phyloP scores from a whole-genome alignment of 2,888 invertebrate genomes.

The Melanargia galathea region DNA sequence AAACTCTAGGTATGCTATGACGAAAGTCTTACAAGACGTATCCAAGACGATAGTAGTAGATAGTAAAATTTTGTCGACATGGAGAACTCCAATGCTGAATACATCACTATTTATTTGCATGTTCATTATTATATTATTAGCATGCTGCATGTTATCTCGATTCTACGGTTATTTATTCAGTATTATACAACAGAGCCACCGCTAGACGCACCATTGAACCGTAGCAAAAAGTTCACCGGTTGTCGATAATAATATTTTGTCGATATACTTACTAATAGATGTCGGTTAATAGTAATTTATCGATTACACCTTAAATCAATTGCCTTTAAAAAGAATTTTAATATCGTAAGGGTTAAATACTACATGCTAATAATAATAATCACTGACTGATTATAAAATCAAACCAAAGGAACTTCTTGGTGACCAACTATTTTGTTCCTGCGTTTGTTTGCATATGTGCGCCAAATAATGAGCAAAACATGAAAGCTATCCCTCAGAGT shows the following conservation, averaged over 20 bases:
- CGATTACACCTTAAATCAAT: neutral
- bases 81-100: neutral
- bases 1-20: too few relatives aligned
- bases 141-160: slow-evolving; percentile 45
- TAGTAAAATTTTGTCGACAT: neutral
- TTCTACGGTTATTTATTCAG: slow-evolving; percentile 46
- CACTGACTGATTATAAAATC: too few relatives aligned
- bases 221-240: slow-evolving; percentile 8
- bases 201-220: slow-evolving; percentile 29
- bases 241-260: slow-evolving; percentile 8
- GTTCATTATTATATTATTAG: slow-evolving; percentile 41
- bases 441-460: too few relatives aligned
- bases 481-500: too few relatives aligned
- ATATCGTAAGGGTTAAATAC: too few relatives aligned
- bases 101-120: slow-evolving; percentile 49
- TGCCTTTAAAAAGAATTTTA: too few relatives aligned
- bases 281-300: neutral
- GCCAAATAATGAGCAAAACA: too few relatives aligned
- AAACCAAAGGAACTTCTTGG: too few relatives aligned
- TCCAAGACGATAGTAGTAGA: neutral
- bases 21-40: neutral
- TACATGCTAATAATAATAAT: too few relatives aligned
- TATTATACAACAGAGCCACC: slow-evolving; percentile 33
- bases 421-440: too few relatives aligned
- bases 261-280: too few relatives aligned